phyloP scores from a whole-genome alignment of 2,113 vertebrate genomes.

The Diadophis punctatus region DNA sequence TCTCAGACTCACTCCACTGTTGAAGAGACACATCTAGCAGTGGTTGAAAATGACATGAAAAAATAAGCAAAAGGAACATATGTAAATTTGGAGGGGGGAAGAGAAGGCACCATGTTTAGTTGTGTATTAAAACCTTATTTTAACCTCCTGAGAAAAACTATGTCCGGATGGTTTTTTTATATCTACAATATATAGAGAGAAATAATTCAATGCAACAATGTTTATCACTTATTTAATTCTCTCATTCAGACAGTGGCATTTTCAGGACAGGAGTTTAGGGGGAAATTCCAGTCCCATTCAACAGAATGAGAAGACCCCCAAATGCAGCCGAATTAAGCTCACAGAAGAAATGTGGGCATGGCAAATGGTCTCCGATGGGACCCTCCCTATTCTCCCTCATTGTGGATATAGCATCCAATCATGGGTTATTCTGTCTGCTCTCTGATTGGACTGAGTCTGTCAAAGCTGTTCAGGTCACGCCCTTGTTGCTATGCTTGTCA shows the following conservation, averaged over 20 bases:
- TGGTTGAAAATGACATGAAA: neutral
- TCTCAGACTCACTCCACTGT: neutral
- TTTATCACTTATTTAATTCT: neutral
- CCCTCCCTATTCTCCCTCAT: neutral
- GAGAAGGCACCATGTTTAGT: neutral
- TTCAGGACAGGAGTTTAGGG: neutral
- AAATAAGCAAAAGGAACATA: neutral
- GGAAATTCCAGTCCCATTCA: neutral
- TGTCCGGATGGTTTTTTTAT: neutral
- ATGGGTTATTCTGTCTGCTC: too few species aligned
- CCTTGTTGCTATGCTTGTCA: too few species aligned
- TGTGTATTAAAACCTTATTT: neutral
- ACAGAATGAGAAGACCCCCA: neutral
- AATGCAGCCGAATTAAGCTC: neutral
- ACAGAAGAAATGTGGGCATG: neutral
- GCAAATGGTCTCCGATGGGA: neutral
- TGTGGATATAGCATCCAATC: too few species aligned
- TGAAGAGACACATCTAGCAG: neutral
- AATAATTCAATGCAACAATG: neutral
- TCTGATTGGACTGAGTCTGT: too few species aligned
- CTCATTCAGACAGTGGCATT: neutral
- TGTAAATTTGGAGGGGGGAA: neutral
- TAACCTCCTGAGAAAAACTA: neutral
- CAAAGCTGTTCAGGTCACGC: too few species aligned
- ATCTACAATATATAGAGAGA: neutral